These are phyloP conservation scores for Tiaroga cobitis DNA, from an alignment of 2,797 vertebrate species.

Conservation along the genomic window DNA sequence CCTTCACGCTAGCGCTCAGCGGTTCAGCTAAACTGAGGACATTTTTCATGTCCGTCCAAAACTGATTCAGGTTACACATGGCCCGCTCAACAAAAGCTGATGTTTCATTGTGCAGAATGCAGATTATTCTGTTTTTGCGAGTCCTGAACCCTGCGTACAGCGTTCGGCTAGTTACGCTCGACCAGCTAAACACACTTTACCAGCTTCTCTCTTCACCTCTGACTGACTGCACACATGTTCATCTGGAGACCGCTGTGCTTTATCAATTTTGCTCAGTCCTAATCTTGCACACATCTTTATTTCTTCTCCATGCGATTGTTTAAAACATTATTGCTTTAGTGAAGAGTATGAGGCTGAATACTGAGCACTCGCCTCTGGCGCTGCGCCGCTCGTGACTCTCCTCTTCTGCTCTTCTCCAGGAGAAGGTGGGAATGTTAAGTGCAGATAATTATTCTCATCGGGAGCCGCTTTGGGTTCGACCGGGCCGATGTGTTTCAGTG, in stretches of 20 bases:
- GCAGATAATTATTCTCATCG: conserved; percentile 68
- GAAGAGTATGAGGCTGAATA: conserved; percentile 8
- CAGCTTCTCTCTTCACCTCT: background rate
- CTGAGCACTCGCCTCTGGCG: conserved; percentile 18
- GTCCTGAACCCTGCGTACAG: too few species aligned
- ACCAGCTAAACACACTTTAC: background rate
- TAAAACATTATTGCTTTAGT: conserved; percentile 30
- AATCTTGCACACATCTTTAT: background rate
- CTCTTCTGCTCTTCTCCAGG: background rate
- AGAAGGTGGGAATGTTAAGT: conserved; percentile 62
- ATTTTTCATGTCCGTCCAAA: conserved; percentile 65
- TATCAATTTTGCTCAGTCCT: conserved; percentile 2
- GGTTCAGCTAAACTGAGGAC: conserved; percentile 49
- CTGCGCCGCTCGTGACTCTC: background rate
- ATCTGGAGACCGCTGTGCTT: background rate
- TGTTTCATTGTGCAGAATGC: conserved; percentile 25
- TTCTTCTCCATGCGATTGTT: background rate
- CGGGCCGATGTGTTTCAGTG: conserved; percentile 48
- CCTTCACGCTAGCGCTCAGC: background rate
- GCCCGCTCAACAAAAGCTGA: conserved; percentile 40
- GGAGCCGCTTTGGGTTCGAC: conserved; percentile 49
- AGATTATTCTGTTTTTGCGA: conserved; percentile 11
- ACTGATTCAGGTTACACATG: conserved; percentile 63
- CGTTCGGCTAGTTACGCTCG: background rate
- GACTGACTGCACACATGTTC: background rate